phyloP scores from a whole-genome alignment of 2,113 vertebrate genomes.

The Lampris incognitus region DNA sequence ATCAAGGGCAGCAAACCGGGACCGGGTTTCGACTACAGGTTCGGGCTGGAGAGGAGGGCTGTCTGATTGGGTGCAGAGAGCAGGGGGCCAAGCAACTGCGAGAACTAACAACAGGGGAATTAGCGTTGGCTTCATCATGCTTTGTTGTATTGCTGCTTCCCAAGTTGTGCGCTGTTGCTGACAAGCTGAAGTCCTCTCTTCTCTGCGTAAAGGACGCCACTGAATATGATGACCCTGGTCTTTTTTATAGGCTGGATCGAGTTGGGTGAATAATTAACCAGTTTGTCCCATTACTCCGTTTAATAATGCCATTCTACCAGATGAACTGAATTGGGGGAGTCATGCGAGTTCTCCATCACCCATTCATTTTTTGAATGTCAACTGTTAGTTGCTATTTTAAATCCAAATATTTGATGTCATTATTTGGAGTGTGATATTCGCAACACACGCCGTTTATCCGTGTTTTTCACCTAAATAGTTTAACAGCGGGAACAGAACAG shows the following conservation, averaged over 20 bases:
- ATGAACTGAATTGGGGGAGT: neutral
- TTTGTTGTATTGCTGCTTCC: slow-evolving; percentile 11
- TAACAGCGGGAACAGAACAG: no score
- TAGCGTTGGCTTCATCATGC: slow-evolving; percentile 76
- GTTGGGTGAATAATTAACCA: slow-evolving; percentile 71
- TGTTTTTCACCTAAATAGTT: no score
- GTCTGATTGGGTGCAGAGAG: slow-evolving; percentile 65
- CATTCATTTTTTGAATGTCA: neutral
- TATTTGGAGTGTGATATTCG: neutral
- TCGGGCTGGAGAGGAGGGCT: slow-evolving; percentile 46
- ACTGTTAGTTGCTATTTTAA: neutral
- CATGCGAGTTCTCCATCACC: no score
- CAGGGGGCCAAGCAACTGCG: slow-evolving; percentile 65
- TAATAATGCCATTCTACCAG: neutral
- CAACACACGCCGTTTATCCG: no score
- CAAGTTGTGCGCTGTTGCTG: slow-evolving; percentile 16
- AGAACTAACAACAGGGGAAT: slow-evolving; percentile 68
- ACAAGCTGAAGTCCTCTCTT: slow-evolving; percentile 10
- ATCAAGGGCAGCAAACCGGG: slow-evolving; percentile 88
- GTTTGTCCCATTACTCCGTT: slow-evolving; percentile 15
- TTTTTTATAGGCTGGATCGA: slow-evolving; percentile 54
- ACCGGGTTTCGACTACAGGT: slow-evolving; percentile 74
- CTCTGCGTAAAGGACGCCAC: slow-evolving; percentile 14
- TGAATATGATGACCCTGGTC: slow-evolving; percentile 6
- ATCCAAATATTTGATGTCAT: neutral